These are phyloP conservation scores for Palythoa grandis DNA, from an alignment of 92 coral and sea anemone species.

Conservation along the genomic window DNA sequence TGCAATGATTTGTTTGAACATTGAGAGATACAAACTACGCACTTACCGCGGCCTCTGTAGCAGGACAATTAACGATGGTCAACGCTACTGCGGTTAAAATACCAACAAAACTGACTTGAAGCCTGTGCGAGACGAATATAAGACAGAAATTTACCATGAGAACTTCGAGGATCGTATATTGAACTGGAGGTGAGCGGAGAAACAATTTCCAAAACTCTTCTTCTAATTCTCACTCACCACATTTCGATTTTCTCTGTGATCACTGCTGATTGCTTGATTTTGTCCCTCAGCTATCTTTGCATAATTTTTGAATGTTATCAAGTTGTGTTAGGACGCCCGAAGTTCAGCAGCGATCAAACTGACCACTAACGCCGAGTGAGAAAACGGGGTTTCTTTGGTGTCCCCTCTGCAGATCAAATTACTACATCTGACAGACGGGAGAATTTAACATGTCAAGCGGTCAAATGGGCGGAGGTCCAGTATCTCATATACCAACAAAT, in stretches of 20 bases:
- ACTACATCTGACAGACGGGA: constrained; percentile 63
- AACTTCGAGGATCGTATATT: constrained; percentile 14
- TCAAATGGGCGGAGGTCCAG: constrained; percentile 39
- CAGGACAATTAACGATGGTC: constrained; percentile 43
- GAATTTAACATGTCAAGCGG: constrained; percentile 49
- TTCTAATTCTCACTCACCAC: constrained; percentile 31
- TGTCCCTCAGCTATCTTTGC: constrained; percentile 32
- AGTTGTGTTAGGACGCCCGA: constrained; percentile 59
- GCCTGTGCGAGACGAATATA: constrained; percentile 44
- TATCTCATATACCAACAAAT: constrained; percentile 27
- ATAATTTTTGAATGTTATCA: constrained; percentile 36
- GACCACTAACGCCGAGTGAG: constrained; percentile 72
- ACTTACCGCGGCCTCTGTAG: constrained; percentile 65
- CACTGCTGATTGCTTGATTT: neutral
- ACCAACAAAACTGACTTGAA: constrained; percentile 54
- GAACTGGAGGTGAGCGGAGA: constrained; percentile 19
- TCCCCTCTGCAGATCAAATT: constrained; percentile 67
- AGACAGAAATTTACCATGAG: neutral
- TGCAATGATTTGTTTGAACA: neutral
- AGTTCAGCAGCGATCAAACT: constrained; percentile 62
- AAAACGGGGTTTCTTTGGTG: constrained; percentile 78
- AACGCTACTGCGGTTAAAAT: constrained; percentile 36
- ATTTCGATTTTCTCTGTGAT: constrained; percentile 29
- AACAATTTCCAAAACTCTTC: neutral
- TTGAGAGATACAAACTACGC: neutral